Percentiles rank a stretch among this genome's conserved stretches.
phyloP scores from a whole-genome alignment of 2,888 invertebrate species.

The Isoperla grammatica region DNA sequence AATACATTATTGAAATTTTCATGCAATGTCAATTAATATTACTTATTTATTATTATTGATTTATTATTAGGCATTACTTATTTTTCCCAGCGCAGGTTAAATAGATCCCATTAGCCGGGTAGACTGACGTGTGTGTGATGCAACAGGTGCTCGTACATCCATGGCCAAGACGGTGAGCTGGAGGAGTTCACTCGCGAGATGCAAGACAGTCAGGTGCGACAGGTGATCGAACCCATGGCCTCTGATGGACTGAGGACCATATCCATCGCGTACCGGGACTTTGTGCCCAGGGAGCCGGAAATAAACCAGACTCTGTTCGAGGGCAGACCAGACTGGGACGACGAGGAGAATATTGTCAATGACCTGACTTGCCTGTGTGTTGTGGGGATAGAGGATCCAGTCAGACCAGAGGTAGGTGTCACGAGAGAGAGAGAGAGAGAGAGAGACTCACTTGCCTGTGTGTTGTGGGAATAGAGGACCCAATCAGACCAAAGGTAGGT shows the following conservation, averaged over 20 bases:
- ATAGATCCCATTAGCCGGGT: too few species aligned
- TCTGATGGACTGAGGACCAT: slow-evolving; percentile 51
- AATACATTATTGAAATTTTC: too few species aligned
- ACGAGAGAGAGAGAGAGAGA: slow-evolving; percentile 49
- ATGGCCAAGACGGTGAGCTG: slow-evolving; percentile 37
- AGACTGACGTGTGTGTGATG: too few species aligned
- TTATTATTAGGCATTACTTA: too few species aligned
- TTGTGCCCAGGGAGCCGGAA: slow-evolving; percentile 43
- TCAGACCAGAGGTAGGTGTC: slow-evolving; percentile 49
- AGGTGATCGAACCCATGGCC: slow-evolving; percentile 38
- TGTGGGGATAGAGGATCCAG: slow-evolving; percentile 56
- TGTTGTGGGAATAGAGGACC: slow-evolving; percentile 55
- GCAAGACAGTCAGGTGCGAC: slow-evolving; percentile 31
- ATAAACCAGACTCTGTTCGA: slow-evolving; percentile 43
- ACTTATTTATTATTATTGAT: too few species aligned
- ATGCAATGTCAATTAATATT: too few species aligned
- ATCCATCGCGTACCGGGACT: slow-evolving; percentile 52
- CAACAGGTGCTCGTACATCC: slow-evolving; percentile 45
- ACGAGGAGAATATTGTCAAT: slow-evolving; percentile 47
- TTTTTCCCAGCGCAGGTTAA: too few species aligned
- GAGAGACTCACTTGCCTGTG: slow-evolving; percentile 49
- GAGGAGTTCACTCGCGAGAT: slow-evolving; percentile 33
- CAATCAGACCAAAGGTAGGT: slow-evolving; percentile 50
- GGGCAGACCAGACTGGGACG: slow-evolving; percentile 50
- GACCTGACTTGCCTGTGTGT: slow-evolving; percentile 51